A percentile compares a stretch with the other conserved stretches of the same genome.
These are phyloP conservation scores for Acanthisitta chloris DNA, from an alignment of 2,113 vertebrate species.

Conservation along the genomic window DNA sequence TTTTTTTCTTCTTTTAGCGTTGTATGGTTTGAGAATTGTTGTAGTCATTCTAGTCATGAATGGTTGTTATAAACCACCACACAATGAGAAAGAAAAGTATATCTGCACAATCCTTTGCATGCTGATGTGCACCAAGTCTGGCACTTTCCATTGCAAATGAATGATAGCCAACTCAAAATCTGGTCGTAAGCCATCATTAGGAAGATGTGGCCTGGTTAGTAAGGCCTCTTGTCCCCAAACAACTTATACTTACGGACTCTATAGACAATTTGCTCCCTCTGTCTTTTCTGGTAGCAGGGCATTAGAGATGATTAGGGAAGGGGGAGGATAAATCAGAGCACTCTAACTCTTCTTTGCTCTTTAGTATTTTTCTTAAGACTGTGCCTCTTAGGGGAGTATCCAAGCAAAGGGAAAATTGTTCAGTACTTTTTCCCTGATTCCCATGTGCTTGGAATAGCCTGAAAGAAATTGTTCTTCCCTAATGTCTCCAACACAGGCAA, in stretches of 20 bases:
- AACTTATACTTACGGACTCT: neutral
- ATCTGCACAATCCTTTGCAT: neutral
- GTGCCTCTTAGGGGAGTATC: neutral
- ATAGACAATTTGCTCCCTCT: neutral
- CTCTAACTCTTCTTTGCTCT: neutral
- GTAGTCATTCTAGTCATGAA: neutral
- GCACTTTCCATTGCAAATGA: neutral
- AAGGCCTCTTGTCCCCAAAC: neutral
- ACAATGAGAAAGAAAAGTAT: neutral
- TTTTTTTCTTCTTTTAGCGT: neutral
- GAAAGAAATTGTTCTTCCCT: neutral
- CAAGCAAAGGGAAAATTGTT: neutral
- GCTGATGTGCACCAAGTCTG: neutral
- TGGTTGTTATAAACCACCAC: neutral
- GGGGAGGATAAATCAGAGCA: neutral
- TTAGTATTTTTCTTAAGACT: neutral
- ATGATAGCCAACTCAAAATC: neutral
- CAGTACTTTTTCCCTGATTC: neutral
- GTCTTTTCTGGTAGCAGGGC: neutral
- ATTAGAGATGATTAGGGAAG: neutral
- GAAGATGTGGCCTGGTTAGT: neutral
- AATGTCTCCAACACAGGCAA: neutral
- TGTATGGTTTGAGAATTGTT: rapidly evolving
- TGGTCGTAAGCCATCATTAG: rapidly evolving
- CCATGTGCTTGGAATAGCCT: neutral